Evolutionary conservation across 2,113 vertebrate species (phyloP), one percentile per base, ranked within the genome.

Genomic region (Pollimyrus isidori): DNA sequence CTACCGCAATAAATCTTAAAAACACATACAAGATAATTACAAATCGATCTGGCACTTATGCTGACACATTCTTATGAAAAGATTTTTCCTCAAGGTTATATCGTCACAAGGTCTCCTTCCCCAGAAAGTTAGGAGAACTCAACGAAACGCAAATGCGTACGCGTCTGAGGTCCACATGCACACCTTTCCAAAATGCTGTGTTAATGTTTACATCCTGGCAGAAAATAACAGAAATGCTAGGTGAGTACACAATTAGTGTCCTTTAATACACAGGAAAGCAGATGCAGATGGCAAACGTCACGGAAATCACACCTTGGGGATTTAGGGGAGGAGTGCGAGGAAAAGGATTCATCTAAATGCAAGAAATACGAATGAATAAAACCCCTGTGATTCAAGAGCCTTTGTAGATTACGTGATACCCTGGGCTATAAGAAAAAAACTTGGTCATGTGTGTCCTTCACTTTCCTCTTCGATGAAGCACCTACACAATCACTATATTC

Each of bases 321-420:
- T 84, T 52, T 52, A 50, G 84, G 46, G 26, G n/a, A 86, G 26
- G n/a, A 50, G 23, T 85, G 83, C 4, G 23, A 48, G 85, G 26
- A 4, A 53, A 56, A 84, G 48, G 13, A 87, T 87, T 87, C n/a
- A 87, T 87, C 23, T 53, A 87, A 87, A 87, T 87, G 23, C 48
- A 35, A 53, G 49, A 56, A 87, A 87, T 87, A 84, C 35, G 50
- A 87, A 53, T 19, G 50, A 87, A 87, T 87, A 87, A 87, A 87
- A 39, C 26, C 50, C 50, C 50, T 5, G 85, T 87, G 85, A 53
- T n/a, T 53, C 26, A 39, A 39, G n/a, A 26, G 15, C 50, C 23
- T 87, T 48, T 48, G 48, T 87, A 39, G 48, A 86, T 53, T 84
- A 84, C 82, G 48, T 84, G 48, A 56, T 87, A 87, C 85, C 49